Evolutionary conservation across 23 tunicate genomes (phyloP), one percentile per base, ranked within the genome.

Genomic region (Ciona savignyi): DNA sequence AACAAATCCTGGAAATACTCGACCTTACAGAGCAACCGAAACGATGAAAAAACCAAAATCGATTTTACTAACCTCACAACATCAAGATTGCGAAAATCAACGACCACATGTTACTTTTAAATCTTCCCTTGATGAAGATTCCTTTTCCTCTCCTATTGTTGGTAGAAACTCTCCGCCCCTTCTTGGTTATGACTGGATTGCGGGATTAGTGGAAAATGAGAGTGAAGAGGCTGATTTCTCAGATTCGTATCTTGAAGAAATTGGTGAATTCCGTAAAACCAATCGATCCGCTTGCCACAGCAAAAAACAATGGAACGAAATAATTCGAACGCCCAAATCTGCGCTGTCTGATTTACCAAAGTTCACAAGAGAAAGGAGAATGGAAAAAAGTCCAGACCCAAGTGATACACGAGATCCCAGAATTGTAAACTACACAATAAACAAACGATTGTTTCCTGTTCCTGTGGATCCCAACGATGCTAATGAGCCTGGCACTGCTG

Each of bases 151-250:
- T n/a, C n/a, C n/a, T n/a, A n/a, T n/a, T n/a, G n/a, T n/a, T n/a
- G n/a, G n/a, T n/a, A 70, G 74, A 2, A 9, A 25, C 23, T 29
- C 61, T 6, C 78, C 74, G 1, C 96, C 88, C 4, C 66, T 89
- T 0, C 88, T 89, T 60, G 96, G 96, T 3, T 89, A 89, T 72
- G 96, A 89, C 29, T 89, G 88, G 88, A 83, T 89, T 24, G 96
- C 96, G 34, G 96, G 88, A 6, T 67, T 77, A 24, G 65, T 89
- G 23, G 96, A 89, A 25, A 78, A 84, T 63, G 74, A 77, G 3
- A 68, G 72, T 19, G 70, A 75, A 2, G 34, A 84, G 27, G 82
- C 4, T 27, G 81, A 72, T 20, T 25, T 65, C 2, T 33, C 88
- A 0, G 78, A 83, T 1, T 76, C 75, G 4, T 79, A 73, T 34